phyloP scores from a whole-genome alignment of 2,113 vertebrate species.

The Alethe castanea region DNA sequence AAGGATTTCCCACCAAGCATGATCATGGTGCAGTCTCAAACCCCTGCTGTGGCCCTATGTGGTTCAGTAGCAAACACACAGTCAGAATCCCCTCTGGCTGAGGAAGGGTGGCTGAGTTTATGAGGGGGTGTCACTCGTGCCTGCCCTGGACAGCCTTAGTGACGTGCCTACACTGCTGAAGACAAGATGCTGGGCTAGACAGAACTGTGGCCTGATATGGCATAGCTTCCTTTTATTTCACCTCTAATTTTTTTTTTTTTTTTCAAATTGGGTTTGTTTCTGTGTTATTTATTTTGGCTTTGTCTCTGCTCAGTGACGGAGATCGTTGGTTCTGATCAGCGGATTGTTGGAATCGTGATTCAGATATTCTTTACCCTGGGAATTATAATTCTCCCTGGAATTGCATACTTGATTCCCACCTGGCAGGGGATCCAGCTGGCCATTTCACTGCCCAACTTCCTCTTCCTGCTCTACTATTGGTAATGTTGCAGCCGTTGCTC shows the following conservation, averaged over 20 bases:
- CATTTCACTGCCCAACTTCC: conserved; percentile 87
- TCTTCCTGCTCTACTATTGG: conserved; percentile 94
- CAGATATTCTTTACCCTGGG: conserved; percentile 95
- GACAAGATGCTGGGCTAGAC: neutral
- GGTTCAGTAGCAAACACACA: accelerated
- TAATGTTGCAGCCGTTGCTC: conserved; percentile 57
- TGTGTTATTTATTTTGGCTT: conserved; percentile 26
- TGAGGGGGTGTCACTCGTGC: accelerated
- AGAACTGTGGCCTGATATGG: neutral
- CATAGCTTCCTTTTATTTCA: neutral
- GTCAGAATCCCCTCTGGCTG: neutral
- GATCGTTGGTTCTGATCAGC: conserved; percentile 89
- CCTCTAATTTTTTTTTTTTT: neutral
- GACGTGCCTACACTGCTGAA: neutral
- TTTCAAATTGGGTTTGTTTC: neutral
- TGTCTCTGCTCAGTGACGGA: conserved; percentile 84
- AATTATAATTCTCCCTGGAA: conserved; percentile 87
- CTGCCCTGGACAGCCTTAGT: neutral
- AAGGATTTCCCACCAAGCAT: neutral
- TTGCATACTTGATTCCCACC: conserved; percentile 86
- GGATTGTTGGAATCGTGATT: conserved; percentile 86
- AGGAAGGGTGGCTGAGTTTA: neutral
- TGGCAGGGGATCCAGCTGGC: conserved; percentile 93
- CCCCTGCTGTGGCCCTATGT: accelerated
- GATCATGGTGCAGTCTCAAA: neutral